Base-by-base conservation (phyloP, 1,140 invertebrate genomes). In the Hormaphis cornu region DNA sequence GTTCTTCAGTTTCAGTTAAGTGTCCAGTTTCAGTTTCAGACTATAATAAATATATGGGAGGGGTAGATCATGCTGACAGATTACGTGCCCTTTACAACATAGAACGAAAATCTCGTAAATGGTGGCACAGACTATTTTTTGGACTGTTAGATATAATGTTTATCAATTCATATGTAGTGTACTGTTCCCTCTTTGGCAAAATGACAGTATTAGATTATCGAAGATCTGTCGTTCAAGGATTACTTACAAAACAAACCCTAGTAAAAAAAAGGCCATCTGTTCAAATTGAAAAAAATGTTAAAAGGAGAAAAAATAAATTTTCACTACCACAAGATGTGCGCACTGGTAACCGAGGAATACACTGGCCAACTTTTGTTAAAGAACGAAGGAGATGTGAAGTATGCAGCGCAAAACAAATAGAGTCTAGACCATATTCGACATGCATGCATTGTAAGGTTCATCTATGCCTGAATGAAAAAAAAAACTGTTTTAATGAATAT, bases 1-100 rank as follows among this genome's bases (percentile, higher is more conserved):
- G 75, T 26, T 70, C 59, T 9, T n/a, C 16, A 54, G 22, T 42
- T 35, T 7, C 48, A n/a, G 58, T 75, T 30, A 14, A 24, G 14
- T 76, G 74, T 69, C 76, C 76, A 5, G 14, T 10, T 3, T 42
- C 71, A n/a, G 46, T 74, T 10, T 69, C 40, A 10, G 76, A 76
- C 37, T 76, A 76, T 56, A 76, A 76, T 73, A 42, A 54, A 37
- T 70, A 73, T 61, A 76, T 75, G 75, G 71, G 72, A 53, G 56
- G 22, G 44, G 75, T 76, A 4, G 74, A 75, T 66, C 74, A 73
- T 69, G 71, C 72, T 54, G 72, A 75, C 56, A 70, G 24, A 16
- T 28, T 52, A 16, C 24, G 48, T 26, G 48, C 24, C 0, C 16
- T 52, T 0, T 52, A 52, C 12, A 52, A 52, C 8, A 14, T 52